phyloP scores from a whole-genome alignment of 2,113 vertebrate species.

The Alligator sinensis region DNA sequence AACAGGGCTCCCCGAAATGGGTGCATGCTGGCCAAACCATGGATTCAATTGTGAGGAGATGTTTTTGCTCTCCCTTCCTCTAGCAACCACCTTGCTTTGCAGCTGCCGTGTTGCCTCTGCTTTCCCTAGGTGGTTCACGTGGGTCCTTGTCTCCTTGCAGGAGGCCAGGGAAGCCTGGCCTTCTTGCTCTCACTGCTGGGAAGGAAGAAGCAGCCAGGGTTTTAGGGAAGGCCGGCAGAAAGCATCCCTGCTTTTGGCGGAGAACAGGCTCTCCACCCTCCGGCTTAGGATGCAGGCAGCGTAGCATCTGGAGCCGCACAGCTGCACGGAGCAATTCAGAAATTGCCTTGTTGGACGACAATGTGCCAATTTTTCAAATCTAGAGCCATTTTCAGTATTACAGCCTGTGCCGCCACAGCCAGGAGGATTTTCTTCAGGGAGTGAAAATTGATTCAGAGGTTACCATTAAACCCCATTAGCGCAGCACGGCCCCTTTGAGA shows the following conservation, averaged over 20 bases:
- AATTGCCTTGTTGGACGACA: constrained; percentile 80
- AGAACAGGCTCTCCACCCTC: neutral
- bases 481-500: constrained; percentile 55
- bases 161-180: neutral
- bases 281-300: constrained; percentile 50
- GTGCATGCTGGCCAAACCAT: neutral
- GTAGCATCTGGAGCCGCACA: constrained; percentile 44
- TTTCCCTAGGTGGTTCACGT: neutral
- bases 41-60: neutral
- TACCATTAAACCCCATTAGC: constrained; percentile 64
- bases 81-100: accelerated
- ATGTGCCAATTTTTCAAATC: constrained; percentile 81
- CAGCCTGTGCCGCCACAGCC: constrained; percentile 64
- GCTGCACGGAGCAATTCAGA: constrained; percentile 78
- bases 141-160: neutral
- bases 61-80: neutral
- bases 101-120: accelerated
- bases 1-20: accelerated
- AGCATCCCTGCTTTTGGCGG: neutral
- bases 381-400: constrained; percentile 80
- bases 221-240: neutral
- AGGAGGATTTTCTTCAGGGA: constrained; percentile 76
- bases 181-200: neutral
- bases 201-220: neutral
- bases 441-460: constrained; percentile 68